These are phyloP conservation scores for Drosophila neocordata DNA, from an alignment of 1,140 invertebrate species.

Conservation along the genomic window DNA sequence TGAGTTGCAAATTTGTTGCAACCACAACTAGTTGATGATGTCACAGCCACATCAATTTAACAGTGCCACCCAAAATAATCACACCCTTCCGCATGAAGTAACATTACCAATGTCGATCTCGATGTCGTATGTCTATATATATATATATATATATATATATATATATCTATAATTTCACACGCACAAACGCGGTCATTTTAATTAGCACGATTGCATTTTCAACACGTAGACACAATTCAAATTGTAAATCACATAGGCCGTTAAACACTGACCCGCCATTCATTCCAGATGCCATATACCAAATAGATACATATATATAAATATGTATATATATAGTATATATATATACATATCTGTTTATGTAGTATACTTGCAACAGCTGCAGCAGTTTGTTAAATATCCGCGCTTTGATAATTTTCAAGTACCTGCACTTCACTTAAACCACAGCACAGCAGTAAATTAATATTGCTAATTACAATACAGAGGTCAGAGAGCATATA, in stretches of 20 bases:
- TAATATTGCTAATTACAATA: conserved; percentile 60
- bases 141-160: too few relatives aligned
- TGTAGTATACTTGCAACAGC: not conserved
- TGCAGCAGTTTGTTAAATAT: conserved; percentile 18
- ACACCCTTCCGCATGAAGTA: not conserved
- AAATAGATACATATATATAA: conserved; percentile 23
- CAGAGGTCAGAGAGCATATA: not conserved
- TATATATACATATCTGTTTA: conserved; percentile 3
- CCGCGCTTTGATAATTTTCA: conserved; percentile 29
- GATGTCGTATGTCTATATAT: conserved; percentile 34
- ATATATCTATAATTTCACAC: conserved; percentile 79
- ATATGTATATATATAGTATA: conserved; percentile 33
- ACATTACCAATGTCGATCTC: not conserved
- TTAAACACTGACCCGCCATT: conserved; percentile 25
- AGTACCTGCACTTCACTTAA: conserved; percentile 14
- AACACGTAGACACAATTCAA: conserved; percentile 70
- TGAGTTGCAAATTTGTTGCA: conserved; percentile 1
- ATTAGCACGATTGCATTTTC: conserved; percentile 78
- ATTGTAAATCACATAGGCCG: conserved; percentile 71
- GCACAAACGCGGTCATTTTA: conserved; percentile 74
- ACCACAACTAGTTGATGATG: not conserved
- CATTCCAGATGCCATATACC: conserved; percentile 11
- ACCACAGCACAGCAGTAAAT: conserved; percentile 43
- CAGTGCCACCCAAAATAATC: not conserved
- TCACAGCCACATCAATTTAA: not conserved